A percentile compares a stretch with the other conserved stretches of the same genome.
phyloP scores from a whole-genome alignment of 2,888 invertebrate species.

The Linnaemya vulpina region DNA sequence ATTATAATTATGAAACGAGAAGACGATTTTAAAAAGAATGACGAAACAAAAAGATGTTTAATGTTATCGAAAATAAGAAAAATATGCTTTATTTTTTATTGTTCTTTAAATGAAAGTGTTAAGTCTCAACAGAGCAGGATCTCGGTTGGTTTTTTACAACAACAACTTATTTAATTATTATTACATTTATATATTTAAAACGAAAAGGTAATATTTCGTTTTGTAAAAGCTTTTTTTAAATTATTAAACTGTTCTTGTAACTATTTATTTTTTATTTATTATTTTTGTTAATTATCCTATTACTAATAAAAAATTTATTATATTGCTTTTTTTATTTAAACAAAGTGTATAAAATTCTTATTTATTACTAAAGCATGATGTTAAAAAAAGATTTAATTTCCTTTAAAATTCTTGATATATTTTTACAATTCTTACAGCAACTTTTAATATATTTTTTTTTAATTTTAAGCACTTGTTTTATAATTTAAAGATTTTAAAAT shows the following conservation, averaged over 20 bases:
- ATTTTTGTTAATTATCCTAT: conserved; percentile 56
- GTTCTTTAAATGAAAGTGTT: conserved; percentile 66
- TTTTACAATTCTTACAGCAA: conserved; percentile 32
- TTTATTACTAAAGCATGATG: conserved; percentile 65
- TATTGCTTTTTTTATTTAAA: conserved; percentile 37
- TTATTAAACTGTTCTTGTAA: conserved; percentile 65
- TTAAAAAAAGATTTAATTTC: conserved; percentile 43
- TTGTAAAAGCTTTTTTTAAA: conserved; percentile 63
- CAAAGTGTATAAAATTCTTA: conserved; percentile 67
- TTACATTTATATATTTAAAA: conserved; percentile 72
- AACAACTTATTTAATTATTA: conserved; percentile 75
- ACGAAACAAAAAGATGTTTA: conserved; percentile 48
- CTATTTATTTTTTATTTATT: conserved; percentile 74
- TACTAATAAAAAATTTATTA: conserved; percentile 47
- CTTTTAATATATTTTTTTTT: conserved; percentile 51
- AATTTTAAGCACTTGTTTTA: conserved; percentile 57
- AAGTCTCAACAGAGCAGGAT: conserved; percentile 80
- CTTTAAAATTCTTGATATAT: conserved; percentile 40
- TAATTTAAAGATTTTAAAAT: conserved; percentile 42
- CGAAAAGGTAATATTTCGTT: conserved; percentile 66
- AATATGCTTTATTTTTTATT: conserved; percentile 63
- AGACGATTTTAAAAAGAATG: conserved; percentile 43
- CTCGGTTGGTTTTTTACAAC: conserved; percentile 79
- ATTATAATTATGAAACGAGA: conserved; percentile 47
- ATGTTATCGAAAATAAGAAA: conserved; percentile 49